A percentile compares a stretch with the other conserved stretches of the same genome.
Evolutionary conservation across 2,113 vertebrate species (phyloP).

Genomic region (Plecturocebus donacophilus): DNA sequence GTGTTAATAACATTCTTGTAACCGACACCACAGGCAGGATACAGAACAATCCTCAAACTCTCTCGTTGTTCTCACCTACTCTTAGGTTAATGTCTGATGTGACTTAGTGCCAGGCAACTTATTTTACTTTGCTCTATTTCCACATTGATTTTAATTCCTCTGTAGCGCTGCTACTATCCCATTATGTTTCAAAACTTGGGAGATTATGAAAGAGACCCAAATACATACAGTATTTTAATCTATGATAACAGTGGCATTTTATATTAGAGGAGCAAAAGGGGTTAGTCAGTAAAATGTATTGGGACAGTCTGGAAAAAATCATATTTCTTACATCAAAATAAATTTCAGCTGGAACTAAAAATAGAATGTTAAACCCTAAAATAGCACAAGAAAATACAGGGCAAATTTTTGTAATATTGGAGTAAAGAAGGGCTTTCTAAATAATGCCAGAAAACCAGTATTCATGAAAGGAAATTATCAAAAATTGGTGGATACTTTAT

Average conservation of each 20-base stretch:
- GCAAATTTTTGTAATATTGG: neutral
- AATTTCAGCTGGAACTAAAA: neutral
- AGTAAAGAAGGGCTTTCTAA: neutral
- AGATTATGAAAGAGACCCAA: neutral
- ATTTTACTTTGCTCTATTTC: neutral
- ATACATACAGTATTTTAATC: neutral
- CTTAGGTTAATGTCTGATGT: neutral
- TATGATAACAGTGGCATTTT: neutral
- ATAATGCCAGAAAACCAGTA: neutral
- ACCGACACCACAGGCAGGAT: neutral
- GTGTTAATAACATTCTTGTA: neutral
- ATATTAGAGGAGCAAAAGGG: neutral
- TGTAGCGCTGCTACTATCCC: neutral
- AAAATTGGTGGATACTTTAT: neutral
- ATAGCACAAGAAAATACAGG: neutral
- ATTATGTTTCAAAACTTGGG: neutral
- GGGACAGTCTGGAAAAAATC: neutral
- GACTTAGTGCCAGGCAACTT: neutral
- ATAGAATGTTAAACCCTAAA: neutral
- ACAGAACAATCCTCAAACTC: neutral
- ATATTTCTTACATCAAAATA: conserved; percentile 32
- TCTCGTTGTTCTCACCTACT: neutral
- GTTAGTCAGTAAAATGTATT: neutral
- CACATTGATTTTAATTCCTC: neutral
- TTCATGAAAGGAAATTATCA: neutral